These are phyloP conservation scores for Hydroisotoma schaefferi DNA, from an alignment of 2,888 invertebrate genomes.

Conservation along the genomic window DNA sequence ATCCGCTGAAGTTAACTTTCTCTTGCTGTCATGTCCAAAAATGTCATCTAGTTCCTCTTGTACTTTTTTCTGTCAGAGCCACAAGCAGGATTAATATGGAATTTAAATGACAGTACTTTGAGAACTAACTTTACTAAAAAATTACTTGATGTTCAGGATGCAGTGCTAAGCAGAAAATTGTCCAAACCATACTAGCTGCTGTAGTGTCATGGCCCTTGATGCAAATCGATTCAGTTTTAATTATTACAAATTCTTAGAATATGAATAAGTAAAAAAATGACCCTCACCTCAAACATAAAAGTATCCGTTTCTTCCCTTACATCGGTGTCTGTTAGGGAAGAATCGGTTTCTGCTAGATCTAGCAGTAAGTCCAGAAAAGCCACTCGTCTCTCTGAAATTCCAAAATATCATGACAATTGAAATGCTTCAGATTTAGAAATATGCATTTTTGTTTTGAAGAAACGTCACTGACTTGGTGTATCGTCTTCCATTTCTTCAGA, in stretches of 20 bases:
- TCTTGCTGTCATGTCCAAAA: slow-evolving; percentile 52
- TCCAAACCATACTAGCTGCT: slow-evolving; percentile 24
- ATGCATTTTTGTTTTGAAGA: too few species aligned
- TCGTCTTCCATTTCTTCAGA: too few species aligned
- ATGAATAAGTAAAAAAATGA: background rate
- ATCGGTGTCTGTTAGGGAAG: slow-evolving; percentile 6
- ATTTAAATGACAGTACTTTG: too few species aligned
- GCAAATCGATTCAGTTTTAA: too few species aligned
- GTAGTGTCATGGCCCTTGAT: slow-evolving; percentile 38
- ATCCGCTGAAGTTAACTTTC: slow-evolving; percentile 54
- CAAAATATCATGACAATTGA: too few species aligned
- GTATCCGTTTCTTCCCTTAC: slow-evolving; percentile 18
- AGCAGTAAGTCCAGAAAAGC: slow-evolving; percentile 20
- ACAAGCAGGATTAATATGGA: too few species aligned
- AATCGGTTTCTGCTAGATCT: slow-evolving; percentile 6
- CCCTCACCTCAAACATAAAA: slow-evolving; percentile 20
- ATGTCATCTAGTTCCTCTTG: slow-evolving; percentile 55
- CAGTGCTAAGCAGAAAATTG: slow-evolving; percentile 11
- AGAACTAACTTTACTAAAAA: background rate
- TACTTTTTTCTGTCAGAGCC: slow-evolving; percentile 50
- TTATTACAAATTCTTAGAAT: too few species aligned
- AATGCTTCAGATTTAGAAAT: too few species aligned
- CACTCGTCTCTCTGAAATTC: slow-evolving; percentile 8
- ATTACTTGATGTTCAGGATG: slow-evolving; percentile 18
- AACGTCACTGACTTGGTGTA: too few species aligned